A percentile compares a stretch with the other conserved stretches of the same genome.
phyloP scores from a whole-genome alignment of 1,140 invertebrate genomes.

The Orius laevigatus region DNA sequence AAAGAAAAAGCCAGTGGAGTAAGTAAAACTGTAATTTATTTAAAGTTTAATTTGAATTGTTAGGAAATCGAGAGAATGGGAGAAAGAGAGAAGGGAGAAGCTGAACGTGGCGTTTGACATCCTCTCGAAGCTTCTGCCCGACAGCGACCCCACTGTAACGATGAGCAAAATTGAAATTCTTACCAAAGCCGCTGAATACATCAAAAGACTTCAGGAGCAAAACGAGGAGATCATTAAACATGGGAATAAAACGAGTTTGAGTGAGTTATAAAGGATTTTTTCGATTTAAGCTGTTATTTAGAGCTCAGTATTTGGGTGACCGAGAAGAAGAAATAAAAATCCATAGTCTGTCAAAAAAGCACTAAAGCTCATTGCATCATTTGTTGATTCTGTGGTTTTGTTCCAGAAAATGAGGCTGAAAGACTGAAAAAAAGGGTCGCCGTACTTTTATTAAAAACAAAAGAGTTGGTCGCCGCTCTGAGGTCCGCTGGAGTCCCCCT shows the following conservation, averaged over 20 bases:
- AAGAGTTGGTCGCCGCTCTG: slow-evolving; percentile 29
- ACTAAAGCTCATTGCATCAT: no score
- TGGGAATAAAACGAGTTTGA: slow-evolving; percentile 7
- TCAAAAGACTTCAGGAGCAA: slow-evolving; percentile 30
- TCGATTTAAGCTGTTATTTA: no score
- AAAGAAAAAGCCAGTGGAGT: no score
- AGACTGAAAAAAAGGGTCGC: slow-evolving; percentile 28
- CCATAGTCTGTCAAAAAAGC: no score
- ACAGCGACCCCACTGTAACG: slow-evolving; percentile 28
- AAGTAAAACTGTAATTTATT: background rate
- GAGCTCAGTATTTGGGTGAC: slow-evolving; percentile 16
- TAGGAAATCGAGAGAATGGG: slow-evolving; percentile 31
- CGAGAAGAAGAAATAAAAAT: slow-evolving; percentile 10
- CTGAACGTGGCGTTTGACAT: slow-evolving; percentile 30
- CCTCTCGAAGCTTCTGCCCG: slow-evolving; percentile 30
- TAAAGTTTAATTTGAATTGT: slow-evolving; percentile 2
- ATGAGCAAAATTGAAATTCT: slow-evolving; percentile 32
- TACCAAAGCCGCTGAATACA: slow-evolving; percentile 27
- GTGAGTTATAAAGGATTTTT: slow-evolving; percentile 16
- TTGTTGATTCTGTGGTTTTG: no score
- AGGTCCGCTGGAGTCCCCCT: slow-evolving; percentile 28
- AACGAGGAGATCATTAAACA: slow-evolving; percentile 23
- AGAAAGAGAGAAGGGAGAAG: slow-evolving; percentile 31
- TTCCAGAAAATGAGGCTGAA: slow-evolving; percentile 24
- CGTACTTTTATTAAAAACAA: slow-evolving; percentile 28